Base-by-base conservation (phyloP, 2,113 vertebrate species). In the Orycteropus afer region DNA sequence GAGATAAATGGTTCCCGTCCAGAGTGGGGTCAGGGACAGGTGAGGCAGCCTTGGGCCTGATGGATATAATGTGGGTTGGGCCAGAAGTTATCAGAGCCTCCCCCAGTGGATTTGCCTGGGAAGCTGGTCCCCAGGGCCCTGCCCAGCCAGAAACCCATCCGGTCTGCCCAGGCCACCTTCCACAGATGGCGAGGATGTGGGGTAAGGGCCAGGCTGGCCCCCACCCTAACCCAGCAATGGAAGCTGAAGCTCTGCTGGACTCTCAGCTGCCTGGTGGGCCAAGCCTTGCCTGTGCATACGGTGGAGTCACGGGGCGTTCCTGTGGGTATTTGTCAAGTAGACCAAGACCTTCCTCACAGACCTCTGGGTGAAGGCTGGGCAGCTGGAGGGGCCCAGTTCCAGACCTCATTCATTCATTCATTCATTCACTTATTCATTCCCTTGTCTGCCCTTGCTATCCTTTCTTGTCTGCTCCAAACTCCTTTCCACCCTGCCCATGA, bases 1-100 rank as follows among this genome's bases (percentile, higher is more conserved):
- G 86, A 92, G 77, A 90, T 37, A 92, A 86, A 94, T 40, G 23
- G 77, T 40, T 13, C 57, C 78, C 82, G 78, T 92, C 81, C 40
- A 7, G 59, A 90, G 76, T 69, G 11, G 40, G 83, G 63, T 92
- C 87, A 55, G 84, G 71, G 77, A 25, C 0, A 27, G 79, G 83
- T 67, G 23, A 84, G 65, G 74, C 3, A 0, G 78, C 11, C 59
- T 82, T n/a, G 25, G 49, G 55, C 22, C 59, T 95, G 85, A 93
- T 12, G 7, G 78, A 92, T 91, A 92, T 91, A 61, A 74, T 20
- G 61, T 49, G 74, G 42, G 79, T 61, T 92, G 55, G 73, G 49
- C 61, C 81, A 25, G 49, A 85, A 79, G 65, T 45, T 6, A 1
- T 17, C 13, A n/a, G 89, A 7, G 23, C 27, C 7, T 85, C 65